A percentile compares a stretch with the other conserved stretches of the same genome.
phyloP scores from a whole-genome alignment of 1,140 invertebrate species.

The Phortica variegata region DNA sequence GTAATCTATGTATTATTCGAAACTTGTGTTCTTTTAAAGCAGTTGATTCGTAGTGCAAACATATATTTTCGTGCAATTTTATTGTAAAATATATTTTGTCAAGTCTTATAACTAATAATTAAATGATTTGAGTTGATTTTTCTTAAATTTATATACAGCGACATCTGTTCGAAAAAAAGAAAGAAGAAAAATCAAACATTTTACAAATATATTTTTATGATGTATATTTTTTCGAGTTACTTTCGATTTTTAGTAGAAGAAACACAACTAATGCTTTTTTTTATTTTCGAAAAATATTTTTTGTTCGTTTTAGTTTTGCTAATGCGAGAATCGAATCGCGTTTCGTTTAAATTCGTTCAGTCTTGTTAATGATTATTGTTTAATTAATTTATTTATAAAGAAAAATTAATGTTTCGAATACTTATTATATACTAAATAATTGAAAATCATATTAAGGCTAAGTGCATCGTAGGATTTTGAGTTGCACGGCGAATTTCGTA shows the following conservation, averaged over 20 bases:
- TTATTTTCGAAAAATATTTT: constrained; percentile 29
- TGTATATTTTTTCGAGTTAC: no score
- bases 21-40: no score
- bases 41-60: no score
- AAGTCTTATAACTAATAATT: no score
- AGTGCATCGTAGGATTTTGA: neutral
- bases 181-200: neutral
- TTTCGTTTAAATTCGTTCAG: constrained; percentile 39
- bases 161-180: neutral
- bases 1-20: no score
- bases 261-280: no score
- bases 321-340: constrained; percentile 9
- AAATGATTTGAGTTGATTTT: neutral
- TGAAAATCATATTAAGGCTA: constrained; percentile 4
- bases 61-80: no score
- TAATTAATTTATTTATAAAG: constrained; percentile 6
- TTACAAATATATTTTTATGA: no score
- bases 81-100: no score
- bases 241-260: no score
- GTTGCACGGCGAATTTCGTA: no score
- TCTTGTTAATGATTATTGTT: constrained; percentile 43
- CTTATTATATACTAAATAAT: constrained; percentile 7
- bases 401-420: no score
- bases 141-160: constrained; percentile 8
- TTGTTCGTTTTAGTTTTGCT: constrained; percentile 4